Evolutionary conservation across 2,113 vertebrate species (phyloP).

Genomic region (Zingel zingel): DNA sequence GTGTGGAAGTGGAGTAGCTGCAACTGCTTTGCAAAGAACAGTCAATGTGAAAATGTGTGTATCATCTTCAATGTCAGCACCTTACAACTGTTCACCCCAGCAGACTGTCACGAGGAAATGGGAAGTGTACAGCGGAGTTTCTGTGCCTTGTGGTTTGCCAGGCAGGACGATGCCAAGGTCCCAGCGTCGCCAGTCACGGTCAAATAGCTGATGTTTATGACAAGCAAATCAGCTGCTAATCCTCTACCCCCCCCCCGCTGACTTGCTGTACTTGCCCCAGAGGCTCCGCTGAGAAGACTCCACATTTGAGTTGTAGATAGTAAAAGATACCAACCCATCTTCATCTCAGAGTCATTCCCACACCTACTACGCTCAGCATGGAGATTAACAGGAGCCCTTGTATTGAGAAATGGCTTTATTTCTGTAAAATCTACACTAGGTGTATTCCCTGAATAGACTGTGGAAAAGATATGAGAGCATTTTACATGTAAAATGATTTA

Average conservation of each 20-base stretch:
- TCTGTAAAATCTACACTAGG: background rate
- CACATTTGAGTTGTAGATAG: background rate
- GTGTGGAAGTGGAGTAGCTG: background rate
- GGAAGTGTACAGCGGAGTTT: slow-evolving; percentile 13
- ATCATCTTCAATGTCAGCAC: slow-evolving; percentile 3
- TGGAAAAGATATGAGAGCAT: background rate
- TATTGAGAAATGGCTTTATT: background rate
- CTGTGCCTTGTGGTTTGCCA: background rate
- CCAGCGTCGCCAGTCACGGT: slow-evolving; percentile 26
- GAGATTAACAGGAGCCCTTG: slow-evolving; percentile 3
- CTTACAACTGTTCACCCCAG: slow-evolving; percentile 22
- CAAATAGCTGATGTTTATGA: slow-evolving; percentile 44
- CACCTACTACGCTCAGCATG: background rate
- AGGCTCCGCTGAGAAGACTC: slow-evolving; percentile 12
- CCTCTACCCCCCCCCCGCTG: slow-evolving; percentile 7
- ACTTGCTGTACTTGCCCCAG: slow-evolving; percentile 16
- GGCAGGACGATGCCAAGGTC: background rate
- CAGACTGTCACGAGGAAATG: slow-evolving; percentile 25
- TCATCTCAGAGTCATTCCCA: background rate
- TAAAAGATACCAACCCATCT: slow-evolving; percentile 8
- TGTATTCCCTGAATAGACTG: slow-evolving; percentile 11
- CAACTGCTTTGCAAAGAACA: background rate
- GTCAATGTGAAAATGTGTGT: slow-evolving; percentile 14
- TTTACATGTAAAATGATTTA: background rate
- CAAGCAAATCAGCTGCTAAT: slow-evolving; percentile 38